These are phyloP conservation scores for Lacanobia oleracea DNA, from an alignment of 2,888 invertebrate species.

Conservation along the genomic window DNA sequence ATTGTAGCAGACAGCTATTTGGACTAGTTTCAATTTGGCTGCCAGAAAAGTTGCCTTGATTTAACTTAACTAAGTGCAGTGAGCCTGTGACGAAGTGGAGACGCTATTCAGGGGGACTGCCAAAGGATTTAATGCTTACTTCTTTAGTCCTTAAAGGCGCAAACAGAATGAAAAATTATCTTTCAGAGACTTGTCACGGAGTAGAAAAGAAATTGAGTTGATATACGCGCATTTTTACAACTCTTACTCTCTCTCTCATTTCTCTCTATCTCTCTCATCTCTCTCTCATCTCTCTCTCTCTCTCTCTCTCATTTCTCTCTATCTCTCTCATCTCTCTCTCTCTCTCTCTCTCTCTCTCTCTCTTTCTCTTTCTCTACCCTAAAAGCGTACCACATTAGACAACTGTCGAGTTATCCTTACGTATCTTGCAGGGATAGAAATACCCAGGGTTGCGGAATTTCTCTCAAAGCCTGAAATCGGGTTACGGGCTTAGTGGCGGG, in stretches of 20 bases:
- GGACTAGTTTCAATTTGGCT: constrained; percentile 46
- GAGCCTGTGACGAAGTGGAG: constrained; percentile 28
- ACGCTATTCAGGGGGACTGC: constrained; percentile 10
- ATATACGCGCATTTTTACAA: background rate
- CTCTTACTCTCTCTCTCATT: too few species aligned
- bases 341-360: too few species aligned
- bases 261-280: too few species aligned
- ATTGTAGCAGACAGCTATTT: constrained; percentile 45
- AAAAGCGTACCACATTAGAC: background rate
- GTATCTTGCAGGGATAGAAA: background rate
- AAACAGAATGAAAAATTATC: background rate
- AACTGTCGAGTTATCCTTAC: background rate
- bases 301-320: too few species aligned
- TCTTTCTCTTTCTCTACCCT: too few species aligned
- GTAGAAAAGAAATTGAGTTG: background rate
- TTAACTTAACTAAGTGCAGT: constrained; percentile 41
- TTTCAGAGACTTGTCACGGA: constrained; percentile 4
- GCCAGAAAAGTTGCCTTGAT: constrained; percentile 42
- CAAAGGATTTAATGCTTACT: constrained; percentile 37
- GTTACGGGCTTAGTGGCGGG: too few species aligned
- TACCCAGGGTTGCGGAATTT: too few species aligned
- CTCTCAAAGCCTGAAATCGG: too few species aligned
- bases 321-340: too few species aligned
- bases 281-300: too few species aligned
- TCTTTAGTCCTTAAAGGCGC: background rate